These are phyloP conservation scores for Eremophila alpestris DNA, from an alignment of 2,797 vertebrate species.

Conservation along the genomic window DNA sequence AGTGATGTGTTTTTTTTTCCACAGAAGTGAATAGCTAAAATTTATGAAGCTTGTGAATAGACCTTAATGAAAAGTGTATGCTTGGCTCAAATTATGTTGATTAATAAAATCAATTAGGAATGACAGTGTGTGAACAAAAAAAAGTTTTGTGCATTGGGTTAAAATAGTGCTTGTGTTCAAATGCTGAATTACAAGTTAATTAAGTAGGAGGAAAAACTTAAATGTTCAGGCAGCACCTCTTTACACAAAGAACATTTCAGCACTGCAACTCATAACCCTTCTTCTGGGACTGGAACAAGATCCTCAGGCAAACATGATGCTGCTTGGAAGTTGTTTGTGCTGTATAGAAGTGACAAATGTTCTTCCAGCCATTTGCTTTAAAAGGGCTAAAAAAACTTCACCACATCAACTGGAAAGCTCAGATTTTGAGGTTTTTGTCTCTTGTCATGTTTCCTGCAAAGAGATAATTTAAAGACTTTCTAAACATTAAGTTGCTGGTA, in stretches of 20 bases:
- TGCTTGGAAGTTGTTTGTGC: not conserved
- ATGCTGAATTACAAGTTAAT: constrained; percentile 27
- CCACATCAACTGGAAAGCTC: not conserved
- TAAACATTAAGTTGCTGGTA: constrained; percentile 3
- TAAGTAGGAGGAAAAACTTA: not conserved
- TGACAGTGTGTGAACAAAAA: not conserved
- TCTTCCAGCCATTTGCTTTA: not conserved
- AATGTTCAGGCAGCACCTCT: not conserved
- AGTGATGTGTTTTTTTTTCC: not conserved
- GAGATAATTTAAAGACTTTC: not conserved
- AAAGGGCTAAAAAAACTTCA: not conserved
- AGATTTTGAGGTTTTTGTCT: not conserved
- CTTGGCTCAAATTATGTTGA: not conserved
- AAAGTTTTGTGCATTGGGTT: not conserved
- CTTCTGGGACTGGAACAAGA: not conserved
- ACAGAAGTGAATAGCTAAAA: not conserved
- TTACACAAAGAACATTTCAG: not conserved
- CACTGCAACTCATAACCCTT: not conserved
- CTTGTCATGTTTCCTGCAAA: not conserved
- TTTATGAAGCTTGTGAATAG: not conserved
- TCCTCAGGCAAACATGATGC: not conserved
- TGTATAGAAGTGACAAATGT: not conserved
- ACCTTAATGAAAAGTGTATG: not conserved
- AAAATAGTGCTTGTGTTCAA: not conserved
- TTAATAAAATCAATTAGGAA: not conserved